Percentiles rank a stretch among this genome's conserved stretches.
Conservation (phyloP, 2,113 vertebrate genomes). For the Onychorhynchus coronatus region DNA sequence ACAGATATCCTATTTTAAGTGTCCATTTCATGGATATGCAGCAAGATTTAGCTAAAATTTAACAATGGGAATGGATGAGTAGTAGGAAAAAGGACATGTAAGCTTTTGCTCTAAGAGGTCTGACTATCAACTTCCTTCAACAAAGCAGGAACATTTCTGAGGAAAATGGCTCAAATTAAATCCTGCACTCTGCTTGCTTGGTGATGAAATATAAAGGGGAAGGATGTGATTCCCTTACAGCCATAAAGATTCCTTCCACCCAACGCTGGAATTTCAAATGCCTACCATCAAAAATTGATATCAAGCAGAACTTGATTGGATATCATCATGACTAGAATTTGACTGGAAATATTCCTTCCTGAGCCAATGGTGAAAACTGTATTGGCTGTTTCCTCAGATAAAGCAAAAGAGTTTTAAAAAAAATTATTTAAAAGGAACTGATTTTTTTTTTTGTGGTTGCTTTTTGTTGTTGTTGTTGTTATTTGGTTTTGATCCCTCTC, state of each 20-base stretch:
- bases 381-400: not conserved
- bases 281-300: not conserved
- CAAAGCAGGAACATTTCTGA: not conserved
- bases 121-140: not conserved
- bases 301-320: not conserved
- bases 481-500: not conserved
- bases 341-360: not conserved
- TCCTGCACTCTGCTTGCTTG: not conserved
- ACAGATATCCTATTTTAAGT: not conserved
- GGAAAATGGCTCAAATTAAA: not conserved
- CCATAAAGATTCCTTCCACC: not conserved
- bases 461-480: not conserved
- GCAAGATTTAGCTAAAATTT: not conserved
- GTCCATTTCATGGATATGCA: not conserved
- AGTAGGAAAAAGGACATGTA: not conserved
- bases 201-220: not conserved
- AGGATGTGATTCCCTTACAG: not conserved
- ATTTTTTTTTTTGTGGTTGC: not conserved
- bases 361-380: not conserved
- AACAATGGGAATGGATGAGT: not conserved
- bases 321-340: not conserved
- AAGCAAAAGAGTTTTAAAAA: not conserved
- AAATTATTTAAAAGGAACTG: not conserved
- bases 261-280: not conserved
- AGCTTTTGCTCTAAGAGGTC: not conserved